Conservation (phyloP, 1,140 invertebrate species). For the Trissolcus basalis region DNA sequence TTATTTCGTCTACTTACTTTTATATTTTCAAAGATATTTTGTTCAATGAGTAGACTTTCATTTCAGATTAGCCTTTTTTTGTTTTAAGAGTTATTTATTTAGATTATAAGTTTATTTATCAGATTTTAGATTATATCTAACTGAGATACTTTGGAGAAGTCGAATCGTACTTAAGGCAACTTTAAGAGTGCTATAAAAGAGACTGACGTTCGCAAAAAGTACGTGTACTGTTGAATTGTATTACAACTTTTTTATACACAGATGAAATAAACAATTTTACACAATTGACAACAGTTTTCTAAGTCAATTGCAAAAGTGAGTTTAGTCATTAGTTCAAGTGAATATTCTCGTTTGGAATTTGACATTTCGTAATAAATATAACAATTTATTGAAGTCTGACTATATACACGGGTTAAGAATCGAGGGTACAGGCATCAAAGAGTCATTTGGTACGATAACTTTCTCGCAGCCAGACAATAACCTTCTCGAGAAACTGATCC, state of each 20-base stretch:
- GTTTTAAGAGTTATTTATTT: constrained; percentile 8
- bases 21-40: too few species aligned
- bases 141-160: too few species aligned
- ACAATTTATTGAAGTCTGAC: constrained; percentile 8
- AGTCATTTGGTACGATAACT: constrained; percentile 62
- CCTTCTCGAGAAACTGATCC: constrained; percentile 73
- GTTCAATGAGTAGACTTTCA: too few species aligned
- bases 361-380: constrained; percentile 5
- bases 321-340: too few species aligned
- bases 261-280: constrained; percentile 7
- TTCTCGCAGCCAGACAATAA: constrained; percentile 62
- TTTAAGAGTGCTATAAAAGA: constrained; percentile 21
- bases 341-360: too few species aligned
- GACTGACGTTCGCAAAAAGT: constrained; percentile 16
- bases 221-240: not conserved
- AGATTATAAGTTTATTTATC: not conserved
- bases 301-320: not conserved
- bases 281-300: not conserved
- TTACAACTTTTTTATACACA: not conserved
- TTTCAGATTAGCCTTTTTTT: too few species aligned
- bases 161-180: constrained; percentile 18
- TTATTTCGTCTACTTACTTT: too few species aligned
- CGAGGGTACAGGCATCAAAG: constrained; percentile 40
- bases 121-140: not conserved
- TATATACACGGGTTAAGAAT: not conserved